phyloP scores from a whole-genome alignment of 2,888 invertebrate species.

The Tetragonula carbonaria region DNA sequence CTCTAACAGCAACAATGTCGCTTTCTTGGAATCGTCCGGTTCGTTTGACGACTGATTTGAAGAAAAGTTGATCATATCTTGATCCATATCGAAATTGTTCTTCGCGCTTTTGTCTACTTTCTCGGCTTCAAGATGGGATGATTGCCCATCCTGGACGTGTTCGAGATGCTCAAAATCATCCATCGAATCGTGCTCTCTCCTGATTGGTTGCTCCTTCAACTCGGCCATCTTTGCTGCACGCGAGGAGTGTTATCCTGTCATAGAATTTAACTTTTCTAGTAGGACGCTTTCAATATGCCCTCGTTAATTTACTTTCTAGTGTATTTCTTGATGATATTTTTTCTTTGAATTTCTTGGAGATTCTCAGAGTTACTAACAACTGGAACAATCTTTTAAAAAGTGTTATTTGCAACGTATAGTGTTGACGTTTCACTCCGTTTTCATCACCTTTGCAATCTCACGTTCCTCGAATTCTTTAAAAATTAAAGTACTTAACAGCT shows the following conservation, averaged over 20 bases:
- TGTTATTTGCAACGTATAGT: constrained; percentile 1
- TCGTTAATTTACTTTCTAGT: no score
- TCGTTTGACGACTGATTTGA: background rate
- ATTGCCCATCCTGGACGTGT: constrained; percentile 81
- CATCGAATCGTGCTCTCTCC: constrained; percentile 88
- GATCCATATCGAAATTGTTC: background rate
- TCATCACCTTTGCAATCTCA: constrained; percentile 19
- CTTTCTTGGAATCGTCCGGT: constrained; percentile 30
- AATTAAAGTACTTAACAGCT: background rate
- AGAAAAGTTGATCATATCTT: constrained; percentile 49
- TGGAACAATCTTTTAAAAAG: background rate
- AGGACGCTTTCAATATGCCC: background rate
- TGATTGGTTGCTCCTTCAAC: constrained; percentile 71
- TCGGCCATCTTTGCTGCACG: constrained; percentile 54
- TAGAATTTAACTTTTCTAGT: constrained; percentile 46
- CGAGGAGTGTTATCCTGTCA: constrained; percentile 58
- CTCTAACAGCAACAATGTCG: constrained; percentile 41
- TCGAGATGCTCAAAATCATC: constrained; percentile 91
- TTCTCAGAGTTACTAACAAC: background rate
- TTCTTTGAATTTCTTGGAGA: background rate
- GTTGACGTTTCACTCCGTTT: constrained; percentile 26
- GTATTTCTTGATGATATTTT: background rate
- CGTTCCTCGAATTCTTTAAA: background rate
- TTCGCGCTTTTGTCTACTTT: constrained; percentile 53
- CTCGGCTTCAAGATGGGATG: constrained; percentile 74